These are phyloP conservation scores for Drosophila greeni DNA, from an alignment of 2,888 invertebrate species.

Conservation along the genomic window DNA sequence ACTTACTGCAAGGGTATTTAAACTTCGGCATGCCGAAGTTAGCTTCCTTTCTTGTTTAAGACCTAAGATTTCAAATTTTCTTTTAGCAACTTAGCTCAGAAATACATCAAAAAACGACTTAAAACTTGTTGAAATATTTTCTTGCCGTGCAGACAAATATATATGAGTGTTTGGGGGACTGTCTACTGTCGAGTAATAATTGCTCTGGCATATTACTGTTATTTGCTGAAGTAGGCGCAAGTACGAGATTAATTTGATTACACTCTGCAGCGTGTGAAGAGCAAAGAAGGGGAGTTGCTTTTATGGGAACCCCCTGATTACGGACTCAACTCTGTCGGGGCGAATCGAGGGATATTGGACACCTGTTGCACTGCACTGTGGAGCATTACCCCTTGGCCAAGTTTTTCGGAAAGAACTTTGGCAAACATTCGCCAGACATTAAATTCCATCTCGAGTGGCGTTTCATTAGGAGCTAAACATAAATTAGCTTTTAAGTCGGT, in stretches of 20 bases:
- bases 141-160: neutral
- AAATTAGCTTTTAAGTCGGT: conserved; percentile 43
- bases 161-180: conserved; percentile 4
- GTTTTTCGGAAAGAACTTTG: conserved; percentile 16
- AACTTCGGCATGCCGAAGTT: no score
- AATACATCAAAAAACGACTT: no score
- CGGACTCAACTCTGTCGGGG: neutral
- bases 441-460: conserved; percentile 27
- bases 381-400: conserved; percentile 3
- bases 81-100: no score
- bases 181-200: conserved; percentile 57
- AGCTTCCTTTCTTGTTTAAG: neutral
- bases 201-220: conserved; percentile 45
- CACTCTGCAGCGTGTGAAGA: conserved; percentile 18
- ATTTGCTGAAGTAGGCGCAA: conserved; percentile 46
- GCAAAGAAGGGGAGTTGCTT: conserved; percentile 44
- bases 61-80: neutral
- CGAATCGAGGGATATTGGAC: conserved; percentile 9
- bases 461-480: conserved; percentile 35
- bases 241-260: conserved; percentile 69
- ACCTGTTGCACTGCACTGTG: conserved; percentile 21
- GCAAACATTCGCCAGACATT: conserved; percentile 36
- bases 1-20: no score
- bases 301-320: conserved; percentile 39
- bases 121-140: neutral